Conservation (phyloP, 2,113 vertebrate genomes). For the Pelodiscus sinensis region DNA sequence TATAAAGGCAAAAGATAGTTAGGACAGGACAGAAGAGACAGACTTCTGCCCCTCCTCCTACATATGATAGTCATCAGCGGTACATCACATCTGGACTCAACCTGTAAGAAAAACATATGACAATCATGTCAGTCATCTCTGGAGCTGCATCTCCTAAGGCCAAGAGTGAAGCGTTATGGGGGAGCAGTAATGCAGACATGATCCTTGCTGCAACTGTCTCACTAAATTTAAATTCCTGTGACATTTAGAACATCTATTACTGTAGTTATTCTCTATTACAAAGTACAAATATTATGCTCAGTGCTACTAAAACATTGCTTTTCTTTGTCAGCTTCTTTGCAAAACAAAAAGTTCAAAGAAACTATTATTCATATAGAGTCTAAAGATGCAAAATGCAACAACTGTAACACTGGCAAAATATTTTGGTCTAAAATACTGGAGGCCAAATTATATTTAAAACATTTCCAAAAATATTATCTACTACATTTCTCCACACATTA, state of each 20-base stretch:
- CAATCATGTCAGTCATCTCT: background rate
- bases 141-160: background rate
- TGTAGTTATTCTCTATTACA: background rate
- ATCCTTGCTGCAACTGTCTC: background rate
- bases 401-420: background rate
- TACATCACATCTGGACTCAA: background rate
- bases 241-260: background rate
- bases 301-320: background rate
- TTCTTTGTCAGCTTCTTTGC: background rate
- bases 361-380: background rate
- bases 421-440: background rate
- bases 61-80: background rate
- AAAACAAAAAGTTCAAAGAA: background rate
- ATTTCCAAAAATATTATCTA: background rate
- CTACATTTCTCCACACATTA: background rate
- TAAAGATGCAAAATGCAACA: background rate
- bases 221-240: constrained; percentile 1
- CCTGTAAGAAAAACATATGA: background rate
- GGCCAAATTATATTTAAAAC: background rate
- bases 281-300: background rate
- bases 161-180: background rate
- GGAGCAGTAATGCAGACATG: background rate
- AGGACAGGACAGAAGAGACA: background rate
- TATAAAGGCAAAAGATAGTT: background rate
- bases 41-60: background rate